These are phyloP conservation scores for Hoplodrina blanda DNA, from an alignment of 2,888 invertebrate genomes.

Conservation along the genomic window DNA sequence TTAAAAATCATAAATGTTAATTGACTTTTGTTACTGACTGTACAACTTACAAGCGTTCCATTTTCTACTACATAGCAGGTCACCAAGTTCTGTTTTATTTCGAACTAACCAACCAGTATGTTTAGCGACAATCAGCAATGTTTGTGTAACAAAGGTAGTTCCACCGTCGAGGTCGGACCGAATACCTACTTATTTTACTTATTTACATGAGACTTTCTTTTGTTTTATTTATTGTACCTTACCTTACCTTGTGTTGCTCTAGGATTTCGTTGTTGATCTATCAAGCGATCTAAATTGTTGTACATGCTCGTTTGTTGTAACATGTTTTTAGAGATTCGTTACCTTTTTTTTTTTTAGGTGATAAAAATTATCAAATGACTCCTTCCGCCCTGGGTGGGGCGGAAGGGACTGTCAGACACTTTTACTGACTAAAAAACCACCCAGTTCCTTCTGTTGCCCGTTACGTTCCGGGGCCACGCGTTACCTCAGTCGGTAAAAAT, in stretches of 20 bases:
- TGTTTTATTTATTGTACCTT: conserved; percentile 22
- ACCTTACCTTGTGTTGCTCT: background rate
- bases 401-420: too few species aligned
- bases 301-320: too few species aligned
- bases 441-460: too few species aligned
- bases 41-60: too few species aligned
- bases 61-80: conserved; percentile 12
- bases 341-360: too few species aligned
- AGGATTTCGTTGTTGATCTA: background rate
- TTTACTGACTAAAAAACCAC: too few species aligned
- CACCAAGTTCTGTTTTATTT: conserved; percentile 42
- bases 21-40: too few species aligned
- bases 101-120: conserved; percentile 52
- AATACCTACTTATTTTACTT: conserved; percentile 27
- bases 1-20: too few species aligned
- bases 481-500: too few species aligned
- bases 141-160: conserved; percentile 35
- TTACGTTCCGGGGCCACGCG: too few species aligned
- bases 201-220: conserved; percentile 22
- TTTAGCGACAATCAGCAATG: conserved; percentile 54
- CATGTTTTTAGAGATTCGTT: background rate
- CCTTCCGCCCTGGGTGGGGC: too few species aligned
- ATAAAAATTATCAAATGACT: too few species aligned
- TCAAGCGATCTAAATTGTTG: background rate
- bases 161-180: conserved; percentile 8